Conservation (phyloP, 2,797 vertebrate genomes). For the Phataginus tetradactyla region DNA sequence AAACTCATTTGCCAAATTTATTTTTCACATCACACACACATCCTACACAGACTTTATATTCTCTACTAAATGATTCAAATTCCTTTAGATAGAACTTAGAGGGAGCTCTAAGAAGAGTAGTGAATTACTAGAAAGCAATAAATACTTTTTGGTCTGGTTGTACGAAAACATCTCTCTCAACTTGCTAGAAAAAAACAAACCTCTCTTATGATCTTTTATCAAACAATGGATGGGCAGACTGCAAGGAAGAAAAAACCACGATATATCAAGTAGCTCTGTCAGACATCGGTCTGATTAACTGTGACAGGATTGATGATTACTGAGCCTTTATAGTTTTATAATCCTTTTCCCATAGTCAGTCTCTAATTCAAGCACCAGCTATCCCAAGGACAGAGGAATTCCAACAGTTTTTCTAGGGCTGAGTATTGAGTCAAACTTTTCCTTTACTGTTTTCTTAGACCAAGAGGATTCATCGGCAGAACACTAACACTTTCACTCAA, state of each 20-base stretch:
- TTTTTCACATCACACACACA: neutral
- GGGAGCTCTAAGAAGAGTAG: neutral
- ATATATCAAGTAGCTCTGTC: neutral
- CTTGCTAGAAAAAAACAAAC: neutral
- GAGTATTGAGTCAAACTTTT: neutral
- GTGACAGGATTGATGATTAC: neutral
- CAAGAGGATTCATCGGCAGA: neutral
- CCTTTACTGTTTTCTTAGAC: neutral
- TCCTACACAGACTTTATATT: neutral
- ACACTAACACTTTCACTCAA: neutral
- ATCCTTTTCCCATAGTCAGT: neutral
- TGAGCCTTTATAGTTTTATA: neutral
- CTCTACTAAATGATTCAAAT: slow-evolving; percentile 19
- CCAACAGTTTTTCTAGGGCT: neutral
- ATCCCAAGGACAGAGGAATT: neutral
- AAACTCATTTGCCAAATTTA: neutral
- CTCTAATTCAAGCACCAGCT: neutral
- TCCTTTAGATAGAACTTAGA: neutral
- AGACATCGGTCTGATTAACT: neutral
- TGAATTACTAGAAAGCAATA: neutral
- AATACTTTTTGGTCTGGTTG: neutral
- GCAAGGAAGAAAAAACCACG: neutral
- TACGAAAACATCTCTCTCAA: neutral
- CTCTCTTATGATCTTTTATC: neutral
- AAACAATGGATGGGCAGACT: neutral